phyloP scores from a whole-genome alignment of 2,888 invertebrate genomes.

The Drosophila quasianomalipes region DNA sequence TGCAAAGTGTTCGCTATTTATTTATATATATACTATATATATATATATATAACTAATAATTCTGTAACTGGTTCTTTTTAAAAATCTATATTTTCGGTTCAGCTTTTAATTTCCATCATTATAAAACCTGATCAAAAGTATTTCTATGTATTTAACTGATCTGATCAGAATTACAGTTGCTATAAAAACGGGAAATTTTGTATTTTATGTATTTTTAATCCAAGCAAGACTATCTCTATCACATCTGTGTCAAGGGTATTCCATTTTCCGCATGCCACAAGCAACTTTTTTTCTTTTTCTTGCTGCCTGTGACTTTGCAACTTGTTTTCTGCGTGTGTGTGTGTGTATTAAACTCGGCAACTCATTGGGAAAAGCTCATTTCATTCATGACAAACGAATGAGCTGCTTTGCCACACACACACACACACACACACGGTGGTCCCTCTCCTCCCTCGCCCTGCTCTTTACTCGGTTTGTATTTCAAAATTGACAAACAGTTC shows the following conservation, averaged over 20 bases:
- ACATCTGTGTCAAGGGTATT: constrained; percentile 4
- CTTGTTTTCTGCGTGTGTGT: constrained; percentile 2
- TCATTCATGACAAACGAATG: constrained; percentile 66
- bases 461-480: constrained; percentile 37
- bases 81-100: no score
- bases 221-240: not conserved
- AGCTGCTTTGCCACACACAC: constrained; percentile 17
- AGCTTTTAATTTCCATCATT: no score
- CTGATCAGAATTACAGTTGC: not conserved
- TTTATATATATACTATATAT: no score
- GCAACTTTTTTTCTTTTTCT: not conserved
- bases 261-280: not conserved
- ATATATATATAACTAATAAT: no score
- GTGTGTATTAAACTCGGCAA: constrained; percentile 16
- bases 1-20: not conserved
- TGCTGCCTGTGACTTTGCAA: not conserved
- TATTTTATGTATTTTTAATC: not conserved
- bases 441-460: not conserved
- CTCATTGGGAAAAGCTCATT: constrained; percentile 56
- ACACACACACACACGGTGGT: constrained; percentile 1
- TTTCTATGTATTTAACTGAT: not conserved
- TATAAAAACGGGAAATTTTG: not conserved
- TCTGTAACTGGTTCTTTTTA: not conserved
- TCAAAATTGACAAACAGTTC: constrained; percentile 63
- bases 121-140: not conserved